Evolutionary conservation across 2,113 vertebrate genomes (phyloP), one percentile per base, ranked within the genome.

Genomic region (Ranitomeya imitator): DNA sequence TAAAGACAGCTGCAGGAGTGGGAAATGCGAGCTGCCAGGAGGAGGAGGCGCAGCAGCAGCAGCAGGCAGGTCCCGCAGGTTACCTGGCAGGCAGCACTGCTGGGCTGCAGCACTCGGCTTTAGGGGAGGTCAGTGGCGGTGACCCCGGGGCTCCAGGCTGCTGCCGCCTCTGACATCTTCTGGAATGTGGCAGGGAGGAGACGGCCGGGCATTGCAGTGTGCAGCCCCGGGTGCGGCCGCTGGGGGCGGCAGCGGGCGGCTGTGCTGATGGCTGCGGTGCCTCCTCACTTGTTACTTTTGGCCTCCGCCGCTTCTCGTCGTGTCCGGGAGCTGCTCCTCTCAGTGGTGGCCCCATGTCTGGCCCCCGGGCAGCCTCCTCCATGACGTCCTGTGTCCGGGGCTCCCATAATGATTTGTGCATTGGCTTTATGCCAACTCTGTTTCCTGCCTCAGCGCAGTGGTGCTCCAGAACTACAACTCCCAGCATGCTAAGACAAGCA

Each of bases 141-240:
- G 63, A 54, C 16, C 82, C 52, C 6, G 52, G 65, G 37, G 23
- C 71, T 63, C 11, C 26, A 23, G 21, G 54, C 85, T 63, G 31
- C 55, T 61, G 57, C 71, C 14, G 37, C 85, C 16, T 23, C 86
- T 52, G 26, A 57, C 55, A 61, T 83, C 65, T 76, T 21, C 45
- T 88, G 80, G 80, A 88, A 88, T 88, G 80, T 77, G 16, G 11
- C 18, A 77, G 87, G 57, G 69, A 77, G 87, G 69, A 80, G 69
- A 65, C 86, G n/a, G 85, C 67, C 45, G 19, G 52, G 83, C 65
- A 6, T 71, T 61, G 19, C 31, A 12, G n/a, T 37, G 57, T 31
- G 26, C 71, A 19, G 71, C 45, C 8, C 80, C 6, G 57, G 19
- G 0, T 9, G 4, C 65, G 67, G 10, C 87, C 87, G 3, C 71